Percentiles rank a stretch among this genome's conserved stretches.
These are phyloP conservation scores for Bubo scandiacus DNA, from an alignment of 2,113 vertebrate genomes.

Conservation along the genomic window DNA sequence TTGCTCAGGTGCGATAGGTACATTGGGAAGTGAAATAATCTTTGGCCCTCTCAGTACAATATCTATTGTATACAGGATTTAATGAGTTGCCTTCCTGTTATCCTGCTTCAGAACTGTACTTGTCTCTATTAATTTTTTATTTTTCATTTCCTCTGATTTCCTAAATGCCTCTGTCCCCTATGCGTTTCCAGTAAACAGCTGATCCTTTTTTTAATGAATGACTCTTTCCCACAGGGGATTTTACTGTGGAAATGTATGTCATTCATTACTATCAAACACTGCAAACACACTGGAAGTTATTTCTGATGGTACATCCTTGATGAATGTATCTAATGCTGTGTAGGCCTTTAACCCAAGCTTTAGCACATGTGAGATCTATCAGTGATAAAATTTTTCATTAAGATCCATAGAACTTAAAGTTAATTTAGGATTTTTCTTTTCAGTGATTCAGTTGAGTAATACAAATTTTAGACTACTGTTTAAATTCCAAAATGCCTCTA, in stretches of 20 bases:
- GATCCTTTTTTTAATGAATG: neutral
- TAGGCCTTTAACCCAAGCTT: neutral
- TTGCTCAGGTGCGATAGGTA: neutral
- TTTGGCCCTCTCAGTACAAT: neutral
- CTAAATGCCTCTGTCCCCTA: neutral
- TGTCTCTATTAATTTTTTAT: neutral
- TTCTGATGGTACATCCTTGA: neutral
- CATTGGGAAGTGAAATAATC: slow-evolving; percentile 23
- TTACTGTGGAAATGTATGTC: neutral
- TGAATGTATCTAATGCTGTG: neutral
- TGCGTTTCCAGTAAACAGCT: neutral
- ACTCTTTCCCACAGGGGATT: neutral
- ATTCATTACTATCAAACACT: neutral
- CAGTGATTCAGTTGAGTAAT: neutral
- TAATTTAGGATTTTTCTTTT: neutral
- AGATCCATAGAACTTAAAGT: neutral
- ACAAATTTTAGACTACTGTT: neutral
- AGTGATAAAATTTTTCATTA: neutral
- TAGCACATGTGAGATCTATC: neutral
- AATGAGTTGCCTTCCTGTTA: slow-evolving; percentile 18
- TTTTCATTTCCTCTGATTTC: neutral
- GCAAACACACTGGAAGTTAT: neutral
- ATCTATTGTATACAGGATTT: slow-evolving; percentile 3
- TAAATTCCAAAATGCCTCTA: neutral
- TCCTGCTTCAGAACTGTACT: neutral